Percentiles rank a stretch among this genome's conserved stretches.
Evolutionary conservation across 2,888 invertebrate species (phyloP).

Genomic region (Heteromyza rotundicornis): DNA sequence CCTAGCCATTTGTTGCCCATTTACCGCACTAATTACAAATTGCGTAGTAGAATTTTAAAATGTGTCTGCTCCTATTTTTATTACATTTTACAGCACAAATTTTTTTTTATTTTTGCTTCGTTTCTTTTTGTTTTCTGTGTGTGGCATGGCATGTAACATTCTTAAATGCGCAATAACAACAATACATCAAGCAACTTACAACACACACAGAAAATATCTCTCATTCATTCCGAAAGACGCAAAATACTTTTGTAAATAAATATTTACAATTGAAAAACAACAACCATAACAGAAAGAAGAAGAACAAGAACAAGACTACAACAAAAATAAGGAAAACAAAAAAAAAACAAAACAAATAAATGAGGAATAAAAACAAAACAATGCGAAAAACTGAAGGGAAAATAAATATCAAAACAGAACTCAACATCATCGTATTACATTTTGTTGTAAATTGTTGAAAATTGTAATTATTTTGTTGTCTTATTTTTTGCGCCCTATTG

Average conservation of each 20-base stretch:
- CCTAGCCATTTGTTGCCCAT: too few species aligned
- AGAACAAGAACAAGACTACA: not conserved
- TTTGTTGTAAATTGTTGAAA: constrained; percentile 1
- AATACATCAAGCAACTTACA: not conserved
- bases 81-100: too few species aligned
- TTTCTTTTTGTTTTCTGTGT: not conserved
- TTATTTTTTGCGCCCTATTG: too few species aligned
- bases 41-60: too few species aligned
- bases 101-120: not conserved
- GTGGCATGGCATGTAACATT: constrained; percentile 7
- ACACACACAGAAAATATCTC: not conserved
- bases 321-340: too few species aligned
- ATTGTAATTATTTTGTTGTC: not conserved
- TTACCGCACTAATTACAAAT: too few species aligned
- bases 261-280: constrained; percentile 6
- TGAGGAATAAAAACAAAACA: too few species aligned
- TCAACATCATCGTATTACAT: not conserved
- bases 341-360: too few species aligned
- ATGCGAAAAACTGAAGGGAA: not conserved
- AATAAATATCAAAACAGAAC: too few species aligned
- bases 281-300: not conserved
- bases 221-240: constrained; percentile 8
- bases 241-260: constrained; percentile 8
- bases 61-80: too few species aligned
- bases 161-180: constrained; percentile 8